Evolutionary conservation across 1,140 invertebrate genomes (phyloP).

Genomic region (Achroia grisella): DNA sequence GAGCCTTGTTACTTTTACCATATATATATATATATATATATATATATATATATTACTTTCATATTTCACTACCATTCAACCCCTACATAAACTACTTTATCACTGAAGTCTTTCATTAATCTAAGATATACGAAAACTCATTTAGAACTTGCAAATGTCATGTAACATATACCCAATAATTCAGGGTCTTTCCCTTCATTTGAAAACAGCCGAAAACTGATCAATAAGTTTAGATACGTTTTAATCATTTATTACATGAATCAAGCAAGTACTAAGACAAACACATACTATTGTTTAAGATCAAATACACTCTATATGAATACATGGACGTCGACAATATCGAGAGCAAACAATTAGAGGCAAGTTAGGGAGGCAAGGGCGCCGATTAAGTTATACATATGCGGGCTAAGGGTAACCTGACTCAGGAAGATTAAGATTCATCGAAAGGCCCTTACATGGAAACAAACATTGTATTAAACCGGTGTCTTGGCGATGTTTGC

Average conservation of each 20-base stretch:
- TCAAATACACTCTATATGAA: conserved; percentile 14
- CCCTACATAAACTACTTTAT: too few relatives aligned
- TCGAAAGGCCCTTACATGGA: conserved; percentile 66
- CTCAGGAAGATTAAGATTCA: conserved; percentile 70
- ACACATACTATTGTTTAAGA: conserved; percentile 1
- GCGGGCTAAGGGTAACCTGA: conserved; percentile 69
- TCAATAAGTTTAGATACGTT: too few relatives aligned
- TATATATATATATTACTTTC: too few relatives aligned
- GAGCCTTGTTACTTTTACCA: too few relatives aligned
- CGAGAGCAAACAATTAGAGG: conserved; percentile 69
- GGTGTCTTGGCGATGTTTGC: conserved; percentile 65
- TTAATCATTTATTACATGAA: too few relatives aligned
- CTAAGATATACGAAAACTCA: neutral
- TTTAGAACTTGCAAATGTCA: neutral
- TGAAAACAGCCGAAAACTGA: neutral
- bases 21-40: too few relatives aligned
- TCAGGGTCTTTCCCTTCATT: neutral
- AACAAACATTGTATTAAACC: conserved; percentile 67
- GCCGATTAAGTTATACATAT: conserved; percentile 70
- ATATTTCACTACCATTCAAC: too few relatives aligned
- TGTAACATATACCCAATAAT: neutral
- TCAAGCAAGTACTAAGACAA: neutral
- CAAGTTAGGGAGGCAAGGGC: conserved; percentile 41
- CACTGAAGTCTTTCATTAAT: neutral
- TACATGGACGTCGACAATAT: conserved; percentile 59